Percentiles rank a stretch among this genome's conserved stretches.
Evolutionary conservation across 2,888 invertebrate species (phyloP).

Genomic region (Euphydryas editha): DNA sequence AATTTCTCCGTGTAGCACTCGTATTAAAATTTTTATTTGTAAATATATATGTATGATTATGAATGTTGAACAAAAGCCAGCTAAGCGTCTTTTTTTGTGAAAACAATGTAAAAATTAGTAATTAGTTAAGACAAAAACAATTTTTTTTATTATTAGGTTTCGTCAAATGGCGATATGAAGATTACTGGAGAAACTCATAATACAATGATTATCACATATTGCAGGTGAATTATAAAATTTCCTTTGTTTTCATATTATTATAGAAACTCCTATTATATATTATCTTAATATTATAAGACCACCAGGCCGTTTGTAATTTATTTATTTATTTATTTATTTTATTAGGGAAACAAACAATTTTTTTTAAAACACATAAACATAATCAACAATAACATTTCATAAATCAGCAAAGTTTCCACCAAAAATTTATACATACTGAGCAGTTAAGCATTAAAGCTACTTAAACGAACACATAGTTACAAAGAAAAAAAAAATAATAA

Average conservation of each 20-base stretch:
- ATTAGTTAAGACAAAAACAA: neutral
- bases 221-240: constrained; percentile 29
- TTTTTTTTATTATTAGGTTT: constrained; percentile 26
- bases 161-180: constrained; percentile 25
- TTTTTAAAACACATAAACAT: too few relatives aligned
- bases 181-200: neutral
- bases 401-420: too few relatives aligned
- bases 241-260: neutral
- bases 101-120: neutral
- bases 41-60: neutral
- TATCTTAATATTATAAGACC: neutral
- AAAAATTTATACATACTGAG: too few relatives aligned
- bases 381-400: too few relatives aligned
- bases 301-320: too few relatives aligned
- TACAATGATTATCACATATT: constrained; percentile 33
- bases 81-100: constrained; percentile 4
- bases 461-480: too few relatives aligned
- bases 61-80: neutral
- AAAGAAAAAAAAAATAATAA: too few relatives aligned
- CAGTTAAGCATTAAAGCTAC: too few relatives aligned
- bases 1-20: too few relatives aligned
- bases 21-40: neutral
- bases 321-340: too few relatives aligned
- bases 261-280: neutral
- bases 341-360: too few relatives aligned